These are phyloP conservation scores for Harpegnathos saltator DNA, from an alignment of 1,140 invertebrate genomes.

Conservation along the genomic window DNA sequence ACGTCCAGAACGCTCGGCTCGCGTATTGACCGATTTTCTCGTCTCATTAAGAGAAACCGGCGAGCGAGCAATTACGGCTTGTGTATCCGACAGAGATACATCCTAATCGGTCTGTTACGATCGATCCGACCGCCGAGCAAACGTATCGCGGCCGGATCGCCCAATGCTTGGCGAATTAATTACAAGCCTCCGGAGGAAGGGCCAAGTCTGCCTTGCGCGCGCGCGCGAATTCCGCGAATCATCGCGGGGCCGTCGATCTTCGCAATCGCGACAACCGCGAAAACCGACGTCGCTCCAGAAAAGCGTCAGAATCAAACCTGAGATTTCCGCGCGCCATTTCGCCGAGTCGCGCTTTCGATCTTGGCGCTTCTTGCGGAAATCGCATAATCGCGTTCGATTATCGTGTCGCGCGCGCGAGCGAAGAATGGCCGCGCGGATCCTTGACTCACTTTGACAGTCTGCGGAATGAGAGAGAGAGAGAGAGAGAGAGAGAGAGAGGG, in stretches of 20 bases:
- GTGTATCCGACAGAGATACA: slow-evolving; percentile 23
- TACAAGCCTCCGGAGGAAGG: slow-evolving; percentile 12
- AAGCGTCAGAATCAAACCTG: no score
- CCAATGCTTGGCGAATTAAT: slow-evolving; percentile 25
- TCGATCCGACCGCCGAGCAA: slow-evolving; percentile 22
- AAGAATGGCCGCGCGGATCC: slow-evolving; percentile 68
- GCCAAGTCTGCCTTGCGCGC: background rate
- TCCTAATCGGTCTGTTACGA: slow-evolving; percentile 22
- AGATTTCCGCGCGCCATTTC: no score
- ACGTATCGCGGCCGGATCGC: slow-evolving; percentile 13
- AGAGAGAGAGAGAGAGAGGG: slow-evolving; percentile 24
- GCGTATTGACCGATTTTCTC: slow-evolving; percentile 1
- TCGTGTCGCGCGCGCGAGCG: slow-evolving; percentile 6
- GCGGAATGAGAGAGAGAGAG: slow-evolving; percentile 47
- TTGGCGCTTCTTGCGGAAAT: no score
- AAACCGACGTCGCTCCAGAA: no score
- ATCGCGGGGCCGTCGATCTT: background rate
- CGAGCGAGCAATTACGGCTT: slow-evolving; percentile 10
- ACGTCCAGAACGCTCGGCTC: background rate
- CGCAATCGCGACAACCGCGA: no score
- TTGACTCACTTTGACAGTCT: slow-evolving; percentile 76
- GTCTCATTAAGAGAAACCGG: slow-evolving; percentile 21
- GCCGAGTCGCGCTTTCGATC: no score
- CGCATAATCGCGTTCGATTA: slow-evolving; percentile 37
- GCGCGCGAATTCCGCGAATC: background rate